These are phyloP conservation scores for Metacarcinus magister DNA, from an alignment of 2,888 invertebrate species.

Conservation along the genomic window DNA sequence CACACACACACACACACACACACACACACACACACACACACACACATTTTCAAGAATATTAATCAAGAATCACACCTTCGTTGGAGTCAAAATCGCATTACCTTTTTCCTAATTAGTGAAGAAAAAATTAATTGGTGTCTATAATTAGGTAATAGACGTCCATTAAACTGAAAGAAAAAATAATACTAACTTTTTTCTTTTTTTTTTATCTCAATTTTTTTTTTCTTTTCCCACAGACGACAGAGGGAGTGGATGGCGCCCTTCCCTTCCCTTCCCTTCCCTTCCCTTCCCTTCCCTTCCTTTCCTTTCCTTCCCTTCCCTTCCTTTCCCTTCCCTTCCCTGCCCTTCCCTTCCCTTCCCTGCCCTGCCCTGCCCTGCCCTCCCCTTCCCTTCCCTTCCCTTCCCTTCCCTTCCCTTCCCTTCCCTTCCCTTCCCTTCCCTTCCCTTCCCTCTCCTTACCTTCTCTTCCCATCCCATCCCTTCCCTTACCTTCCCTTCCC, in stretches of 20 bases:
- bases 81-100: background rate
- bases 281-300: background rate
- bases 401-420: background rate
- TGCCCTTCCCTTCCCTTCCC: too few species aligned
- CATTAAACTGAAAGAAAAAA: background rate
- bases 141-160: background rate
- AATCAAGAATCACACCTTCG: background rate
- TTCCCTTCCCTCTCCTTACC: background rate
- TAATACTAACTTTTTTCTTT: background rate
- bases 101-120: background rate
- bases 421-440: background rate
- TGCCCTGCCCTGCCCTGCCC: too few species aligned
- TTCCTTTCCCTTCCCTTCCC: too few species aligned
- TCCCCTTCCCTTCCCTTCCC: background rate
- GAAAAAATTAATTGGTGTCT: background rate
- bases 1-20: conserved; percentile 48
- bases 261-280: background rate
- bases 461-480: background rate
- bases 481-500: background rate
- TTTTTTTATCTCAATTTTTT: background rate
- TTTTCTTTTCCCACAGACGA: background rate
- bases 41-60: background rate
- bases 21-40: conserved; percentile 48
- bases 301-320: background rate
- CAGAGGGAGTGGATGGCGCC: background rate